Evolutionary conservation across 2,113 vertebrate species (phyloP), one percentile per base, ranked within the genome.

Genomic region (Dromas ardeola): DNA sequence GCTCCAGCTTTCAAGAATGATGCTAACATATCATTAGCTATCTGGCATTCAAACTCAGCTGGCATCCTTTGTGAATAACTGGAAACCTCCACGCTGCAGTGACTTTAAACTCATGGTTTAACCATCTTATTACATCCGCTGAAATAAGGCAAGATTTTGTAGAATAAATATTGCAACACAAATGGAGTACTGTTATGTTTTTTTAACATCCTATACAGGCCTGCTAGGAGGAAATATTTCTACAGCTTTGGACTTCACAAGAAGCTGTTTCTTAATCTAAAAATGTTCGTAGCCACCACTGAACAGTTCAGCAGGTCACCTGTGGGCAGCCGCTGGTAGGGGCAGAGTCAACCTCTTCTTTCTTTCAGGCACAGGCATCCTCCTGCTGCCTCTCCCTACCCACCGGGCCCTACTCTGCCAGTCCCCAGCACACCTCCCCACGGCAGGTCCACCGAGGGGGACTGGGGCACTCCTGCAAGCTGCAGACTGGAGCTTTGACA

Each of bases 371-470:
- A 29, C 38, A 66, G 25, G 5, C 56, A 71, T 11, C 9, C 2
- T 25, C 40, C 12, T 1, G 4, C 29, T 55, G 11, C 13, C 69
- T 59, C 32, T 71, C 27, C 15, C 20, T 69, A 6, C 15, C 11
- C 56, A 34, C 26, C 65, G 42, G 58, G 21, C 8, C 15, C 27
- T 27, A 12, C 62, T 69, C 67, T 81, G 43, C 23, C 8, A 29
- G n/a, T 32, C 25, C 23, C 14, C 34, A 73, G 38, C 36, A 47
- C 43, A 69, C 21, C 29, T 73, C n/a, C 40, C 27, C 53, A 52
- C 12, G 5, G 12, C 49, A n/a, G 1, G 0, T 36, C 66, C 77
- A n/a, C 43, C 1, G 0, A 4, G 11, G 26, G 77, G 40, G 22
- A n/a, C 61, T 67, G 59, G 23, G 50, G 52, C 38, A 19, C 47